These are phyloP conservation scores for Drosophila lowei DNA, from an alignment of 1,140 invertebrate species.

Conservation along the genomic window DNA sequence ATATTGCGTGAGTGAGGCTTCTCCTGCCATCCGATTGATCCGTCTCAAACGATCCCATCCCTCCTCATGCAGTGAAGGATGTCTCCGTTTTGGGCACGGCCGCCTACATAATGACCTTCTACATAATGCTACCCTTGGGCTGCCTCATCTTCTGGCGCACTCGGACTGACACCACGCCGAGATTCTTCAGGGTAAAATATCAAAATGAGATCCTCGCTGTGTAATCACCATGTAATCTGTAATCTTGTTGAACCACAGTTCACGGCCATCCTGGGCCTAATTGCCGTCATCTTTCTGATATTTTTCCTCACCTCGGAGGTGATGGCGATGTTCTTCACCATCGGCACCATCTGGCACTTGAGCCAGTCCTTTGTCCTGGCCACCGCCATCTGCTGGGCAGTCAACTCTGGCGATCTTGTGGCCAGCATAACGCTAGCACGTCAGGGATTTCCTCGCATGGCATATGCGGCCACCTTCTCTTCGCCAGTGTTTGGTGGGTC, in stretches of 20 bases:
- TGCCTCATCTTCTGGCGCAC: constrained; percentile 14
- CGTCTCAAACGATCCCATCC: neutral
- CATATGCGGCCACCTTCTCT: constrained; percentile 34
- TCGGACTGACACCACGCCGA: constrained; percentile 34
- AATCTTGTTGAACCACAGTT: neutral
- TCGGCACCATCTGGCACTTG: constrained; percentile 18
- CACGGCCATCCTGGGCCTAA: constrained; percentile 7
- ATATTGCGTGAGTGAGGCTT: constrained; percentile 18
- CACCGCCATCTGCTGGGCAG: constrained; percentile 9
- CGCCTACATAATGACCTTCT: neutral
- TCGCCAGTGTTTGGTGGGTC: constrained; percentile 32
- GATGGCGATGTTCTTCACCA: constrained; percentile 28
- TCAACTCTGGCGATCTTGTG: constrained; percentile 9
- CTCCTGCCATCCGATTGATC: neutral
- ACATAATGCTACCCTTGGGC: neutral
- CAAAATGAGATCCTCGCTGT: neutral
- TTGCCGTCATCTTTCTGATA: constrained; percentile 14
- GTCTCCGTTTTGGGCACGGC: neutral
- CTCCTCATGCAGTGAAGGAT: neutral
- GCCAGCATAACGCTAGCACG: constrained; percentile 14
- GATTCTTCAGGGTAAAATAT: constrained; percentile 11
- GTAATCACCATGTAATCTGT: too few relatives aligned
- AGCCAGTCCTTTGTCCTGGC: constrained; percentile 9
- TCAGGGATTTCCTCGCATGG: constrained; percentile 39
- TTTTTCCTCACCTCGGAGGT: constrained; percentile 19